These are phyloP conservation scores for Aphis craccivora DNA, from an alignment of 1,140 invertebrate genomes.

Conservation along the genomic window DNA sequence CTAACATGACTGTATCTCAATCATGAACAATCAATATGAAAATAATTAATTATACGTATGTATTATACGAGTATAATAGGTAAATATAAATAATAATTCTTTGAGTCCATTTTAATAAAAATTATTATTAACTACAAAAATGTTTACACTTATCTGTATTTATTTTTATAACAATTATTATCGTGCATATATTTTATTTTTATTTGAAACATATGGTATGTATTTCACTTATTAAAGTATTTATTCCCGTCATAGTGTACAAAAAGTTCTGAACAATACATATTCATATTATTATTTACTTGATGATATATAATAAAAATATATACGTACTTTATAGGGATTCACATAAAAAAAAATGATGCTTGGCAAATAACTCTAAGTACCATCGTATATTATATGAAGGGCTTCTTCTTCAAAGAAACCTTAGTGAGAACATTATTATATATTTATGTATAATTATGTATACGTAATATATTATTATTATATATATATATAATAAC, in stretches of 20 bases:
- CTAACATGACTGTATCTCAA: background rate
- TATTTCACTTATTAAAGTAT: background rate
- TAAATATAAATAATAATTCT: background rate
- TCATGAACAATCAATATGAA: background rate
- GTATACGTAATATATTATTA: background rate
- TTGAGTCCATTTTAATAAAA: background rate
- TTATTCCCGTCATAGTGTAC: background rate
- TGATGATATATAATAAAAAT: background rate
- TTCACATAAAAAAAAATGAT: background rate
- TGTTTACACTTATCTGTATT: background rate
- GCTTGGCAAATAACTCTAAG: background rate
- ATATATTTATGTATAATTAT: background rate
- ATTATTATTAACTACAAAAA: background rate
- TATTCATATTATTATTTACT: background rate
- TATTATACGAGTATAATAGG: background rate
- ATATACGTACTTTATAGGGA: background rate
- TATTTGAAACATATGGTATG: background rate
- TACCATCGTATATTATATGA: conserved; percentile 10
- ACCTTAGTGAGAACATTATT: background rate
- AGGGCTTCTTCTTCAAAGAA: background rate
- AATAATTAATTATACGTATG: background rate
- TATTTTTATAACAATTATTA: background rate
- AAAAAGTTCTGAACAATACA: background rate
- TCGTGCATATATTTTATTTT: background rate
- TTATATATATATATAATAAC: background rate